Evolutionary conservation across 2,113 vertebrate species (phyloP), one percentile per base, ranked within the genome.

Genomic region (Ptychochromis oligacanthus): DNA sequence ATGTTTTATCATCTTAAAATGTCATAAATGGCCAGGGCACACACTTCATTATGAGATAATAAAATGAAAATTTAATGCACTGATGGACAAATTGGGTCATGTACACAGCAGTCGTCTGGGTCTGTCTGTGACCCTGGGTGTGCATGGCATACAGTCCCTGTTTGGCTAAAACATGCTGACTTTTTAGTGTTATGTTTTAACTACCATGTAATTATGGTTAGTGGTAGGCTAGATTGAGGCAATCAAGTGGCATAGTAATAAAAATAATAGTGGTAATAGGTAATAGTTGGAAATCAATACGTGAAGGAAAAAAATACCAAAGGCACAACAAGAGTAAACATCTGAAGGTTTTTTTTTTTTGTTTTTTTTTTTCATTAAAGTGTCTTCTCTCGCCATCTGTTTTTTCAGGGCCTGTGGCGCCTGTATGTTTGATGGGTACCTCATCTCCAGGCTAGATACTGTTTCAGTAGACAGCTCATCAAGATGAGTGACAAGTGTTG

Each of bases 401-500:
- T 94, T 91, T 84, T 86, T 80, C 81, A 79, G 65, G 58, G 85
- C 89, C 92, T 87, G 80, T 64, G 75, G 89, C 62, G 78, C 82
- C 86, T 83, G 61, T 74, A 49, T 74, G 75, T 84, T 89, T 91
- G 89, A 92, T 89, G 88, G 87, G 79, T 90, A 86, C 80, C 80
- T 88, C 83, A 83, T 91, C 89, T 91, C 77, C 81, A 78, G 87
- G 91, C 89, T 83, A 88, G 88, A 89, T 83, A 87, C 60, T 79
- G 77, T 85, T 91, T 87, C 80, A 91, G 86, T 36, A 85, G 89
- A 92, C 91, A 92, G 85, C 87, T 91, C 91, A 88, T 94, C 93
- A 93, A 88, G 80, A 91, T 91, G 90, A 93, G 86, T 93, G 92
- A 93, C 92, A 94, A 91, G 83, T 90, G 82, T 89, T 79, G 86